phyloP scores from a whole-genome alignment of 2,888 invertebrate species.

The Stenoptilia bipunctidactyla region DNA sequence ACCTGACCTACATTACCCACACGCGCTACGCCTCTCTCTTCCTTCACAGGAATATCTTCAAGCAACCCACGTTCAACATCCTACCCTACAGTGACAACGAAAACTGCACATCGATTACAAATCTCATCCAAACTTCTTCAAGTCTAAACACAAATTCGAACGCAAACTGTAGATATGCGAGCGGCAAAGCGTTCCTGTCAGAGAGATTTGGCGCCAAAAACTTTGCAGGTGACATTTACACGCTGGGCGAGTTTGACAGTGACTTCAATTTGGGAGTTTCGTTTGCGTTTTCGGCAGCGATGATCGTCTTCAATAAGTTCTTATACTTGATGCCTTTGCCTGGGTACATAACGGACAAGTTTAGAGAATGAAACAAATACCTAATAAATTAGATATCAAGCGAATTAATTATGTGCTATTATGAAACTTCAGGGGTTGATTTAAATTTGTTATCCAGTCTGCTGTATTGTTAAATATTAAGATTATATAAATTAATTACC shows the following conservation, averaged over 20 bases:
- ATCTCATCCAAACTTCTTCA: constrained; percentile 65
- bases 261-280: constrained; percentile 86
- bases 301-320: constrained; percentile 86
- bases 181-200: constrained; percentile 78
- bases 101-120: constrained; percentile 69
- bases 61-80: constrained; percentile 64
- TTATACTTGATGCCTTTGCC: constrained; percentile 89
- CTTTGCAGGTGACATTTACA: constrained; percentile 66
- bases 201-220: constrained; percentile 77
- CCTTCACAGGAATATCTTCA: constrained; percentile 80
- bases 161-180: constrained; percentile 76
- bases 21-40: constrained; percentile 84
- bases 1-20: constrained; percentile 83
- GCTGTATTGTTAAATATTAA: no score
- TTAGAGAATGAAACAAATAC: constrained; percentile 72
- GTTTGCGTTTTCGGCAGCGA: constrained; percentile 85
- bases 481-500: no score
- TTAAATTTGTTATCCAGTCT: no score
- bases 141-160: constrained; percentile 61
- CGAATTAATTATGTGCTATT: not conserved
- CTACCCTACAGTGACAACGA: constrained; percentile 61
- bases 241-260: constrained; percentile 73
- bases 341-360: constrained; percentile 87
- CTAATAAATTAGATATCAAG: no score
- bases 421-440: no score